Evolutionary conservation across 2,888 invertebrate species (phyloP).

Genomic region (Drosophila helvetica): DNA sequence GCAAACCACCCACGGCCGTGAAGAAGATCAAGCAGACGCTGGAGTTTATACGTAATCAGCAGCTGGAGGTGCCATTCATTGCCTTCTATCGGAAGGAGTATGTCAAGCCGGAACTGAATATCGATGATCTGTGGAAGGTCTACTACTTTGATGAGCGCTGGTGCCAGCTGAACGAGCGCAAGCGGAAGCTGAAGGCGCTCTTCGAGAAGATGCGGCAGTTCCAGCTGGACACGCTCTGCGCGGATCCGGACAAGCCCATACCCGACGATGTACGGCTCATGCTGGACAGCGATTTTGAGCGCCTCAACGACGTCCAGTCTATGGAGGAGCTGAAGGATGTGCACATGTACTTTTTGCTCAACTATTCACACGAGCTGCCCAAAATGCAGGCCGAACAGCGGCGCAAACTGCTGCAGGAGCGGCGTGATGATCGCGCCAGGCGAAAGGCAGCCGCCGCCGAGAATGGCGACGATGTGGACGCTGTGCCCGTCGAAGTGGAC

Average conservation of each 20-base stretch:
- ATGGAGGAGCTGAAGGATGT: conserved; percentile 97
- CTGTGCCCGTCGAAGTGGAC: conserved; percentile 83
- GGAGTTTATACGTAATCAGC: conserved; percentile 97
- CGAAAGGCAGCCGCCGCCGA: conserved; percentile 51
- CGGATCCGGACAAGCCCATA: conserved; percentile 92
- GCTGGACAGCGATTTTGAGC: conserved; percentile 93
- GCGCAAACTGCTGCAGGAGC: conserved; percentile 85
- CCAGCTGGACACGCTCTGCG: conserved; percentile 92
- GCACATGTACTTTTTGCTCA: conserved; percentile 95
- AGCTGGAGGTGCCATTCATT: conserved; percentile 98
- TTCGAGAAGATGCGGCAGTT: conserved; percentile 96
- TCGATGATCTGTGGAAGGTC: conserved; percentile 99
- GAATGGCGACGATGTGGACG: conserved; percentile 72
- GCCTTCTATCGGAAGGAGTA: conserved; percentile 99
- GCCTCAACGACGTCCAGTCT: conserved; percentile 90
- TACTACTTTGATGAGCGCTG: conserved; percentile 97
- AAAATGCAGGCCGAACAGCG: conserved; percentile 91
- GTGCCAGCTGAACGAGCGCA: conserved; percentile 94
- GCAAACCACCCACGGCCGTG: conserved; percentile 89
- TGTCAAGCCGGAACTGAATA: conserved; percentile 95
- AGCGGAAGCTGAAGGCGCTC: conserved; percentile 91
- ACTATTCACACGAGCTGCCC: conserved; percentile 93
- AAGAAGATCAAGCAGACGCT: conserved; percentile 97
- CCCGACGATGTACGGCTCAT: conserved; percentile 93
- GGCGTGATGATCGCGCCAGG: conserved; percentile 69